Evolutionary conservation across 2,888 invertebrate genomes (phyloP).

Genomic region (Ryuthela nishihirai): DNA sequence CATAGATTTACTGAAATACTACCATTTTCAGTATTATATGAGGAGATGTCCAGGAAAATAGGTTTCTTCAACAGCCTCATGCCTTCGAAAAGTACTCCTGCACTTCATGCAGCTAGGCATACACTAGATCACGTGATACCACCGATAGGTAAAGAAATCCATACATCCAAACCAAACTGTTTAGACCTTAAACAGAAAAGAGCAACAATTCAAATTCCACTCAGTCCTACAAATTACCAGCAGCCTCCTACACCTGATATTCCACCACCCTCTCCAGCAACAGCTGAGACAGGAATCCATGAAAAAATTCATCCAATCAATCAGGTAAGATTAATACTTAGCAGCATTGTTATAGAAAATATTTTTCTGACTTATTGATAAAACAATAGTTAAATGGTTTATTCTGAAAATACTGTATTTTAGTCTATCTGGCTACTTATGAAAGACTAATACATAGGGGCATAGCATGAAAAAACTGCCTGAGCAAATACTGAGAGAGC

Average conservation of each 20-base stretch:
- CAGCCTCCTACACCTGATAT: slow-evolving; percentile 93
- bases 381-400: no score
- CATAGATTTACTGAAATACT: slow-evolving; percentile 23
- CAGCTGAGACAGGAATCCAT: slow-evolving; percentile 83
- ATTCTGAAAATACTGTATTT: no score
- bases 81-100: slow-evolving; percentile 36
- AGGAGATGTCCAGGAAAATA: slow-evolving; percentile 21
- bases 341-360: no score
- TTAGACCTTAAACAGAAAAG: slow-evolving; percentile 34
- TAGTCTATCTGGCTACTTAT: no score
- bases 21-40: slow-evolving; percentile 24
- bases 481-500: no score
- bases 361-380: no score
- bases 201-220: slow-evolving; percentile 56
- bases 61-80: slow-evolving; percentile 31
- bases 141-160: slow-evolving; percentile 19
- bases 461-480: no score
- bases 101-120: slow-evolving; percentile 33
- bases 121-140: slow-evolving; percentile 34
- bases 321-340: slow-evolving; percentile 68
- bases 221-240: slow-evolving; percentile 82
- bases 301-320: slow-evolving; percentile 83
- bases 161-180: slow-evolving; percentile 31
- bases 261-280: slow-evolving; percentile 84
- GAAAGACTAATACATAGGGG: no score